Base-by-base conservation (phyloP, 2,888 invertebrate genomes). In the Mythimna lalbum region DNA sequence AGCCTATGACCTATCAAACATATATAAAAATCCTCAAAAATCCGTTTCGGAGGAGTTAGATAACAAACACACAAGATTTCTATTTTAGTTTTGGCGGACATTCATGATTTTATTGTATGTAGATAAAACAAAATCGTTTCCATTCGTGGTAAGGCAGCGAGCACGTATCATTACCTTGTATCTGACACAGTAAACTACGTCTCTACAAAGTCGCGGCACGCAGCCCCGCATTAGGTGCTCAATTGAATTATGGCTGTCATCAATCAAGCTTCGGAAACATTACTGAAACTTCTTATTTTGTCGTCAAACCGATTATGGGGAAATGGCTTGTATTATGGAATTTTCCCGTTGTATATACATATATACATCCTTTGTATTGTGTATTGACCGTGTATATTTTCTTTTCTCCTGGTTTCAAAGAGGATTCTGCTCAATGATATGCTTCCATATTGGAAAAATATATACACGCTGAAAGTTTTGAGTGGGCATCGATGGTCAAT, bases 191-290 rank as follows among this genome's bases (percentile, higher is more conserved):
- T 67, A 67, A 66, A 63, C 67, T 33, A 67, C 55, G 31, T 55
- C 23, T 39, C n/a, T 21, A 47, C 36, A 36, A 64, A 14, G 60
- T 78, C 43, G 36, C 39, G 47, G 53, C 66, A 67, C 57, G 61
- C 60, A 73, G 60, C 78, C 78, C 69, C 63, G 49, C 73, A 87
- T 87, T 84, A 84, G 64, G 68, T 70, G 73, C 71, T 64, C 76
- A 83, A 88, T 87, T 86, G 83, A 87, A 87, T 87, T 71, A 78
- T 73, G 73, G 69, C 69, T 76, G 71, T 86, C 85, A 88, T 90
- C 88, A 87, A 88, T 90, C 90, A 90, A 76, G 67, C 74, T 69
- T 65, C 65, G 57, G 59, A 47, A 23, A 69, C 72, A 73, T 62
- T 65, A 75, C 69, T 73, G 75, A 63, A 69, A 73, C 71, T 76